Evolutionary conservation across 1,140 invertebrate species (phyloP), one percentile per base, ranked within the genome.

Genomic region (Heliconius melpomene): DNA sequence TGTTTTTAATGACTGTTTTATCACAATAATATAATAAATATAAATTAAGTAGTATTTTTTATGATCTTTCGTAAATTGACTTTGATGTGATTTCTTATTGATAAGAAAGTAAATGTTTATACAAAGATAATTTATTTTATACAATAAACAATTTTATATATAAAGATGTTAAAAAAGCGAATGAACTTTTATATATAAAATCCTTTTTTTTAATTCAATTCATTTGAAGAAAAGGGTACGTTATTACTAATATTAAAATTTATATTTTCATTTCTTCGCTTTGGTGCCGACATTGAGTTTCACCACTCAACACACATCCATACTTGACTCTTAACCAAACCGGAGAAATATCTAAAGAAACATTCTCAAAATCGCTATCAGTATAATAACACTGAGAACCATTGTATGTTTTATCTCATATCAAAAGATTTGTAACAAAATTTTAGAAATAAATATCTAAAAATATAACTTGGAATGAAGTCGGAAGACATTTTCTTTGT

Each of bases 391-490:
- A 26, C 1, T 13, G 9, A 46, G 13, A 66, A n/a, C 11, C 9
- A 11, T 18, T 26, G 11, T 66, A 66, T 29, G 23, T 13, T 66
- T 66, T 66, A 26, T 26, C 23, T 66, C 26, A 66, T 29, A 66
- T 66, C 9, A 29, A 66, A 66, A 66, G 23, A 66, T 66, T 26
- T 66, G 9, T 26, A 66, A 29, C 23, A 66, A 29, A 66, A 66
- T 29, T 16, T 29, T 8, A 26, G 11, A 66, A 66, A 29, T 66
- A 66, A 66, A 26, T 16, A 66, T 26, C 23, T 66, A 66, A 66
- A 66, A 66, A 66, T 66, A 66, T 66, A 66, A 66, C 60, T 66
- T 13, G 26, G 23, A 26, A 66, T 66, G 60, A 66, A 66, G 60
- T 66, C 60, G 60, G 26, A 26, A 29, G 60, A 66, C 60, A 66